phyloP scores from a whole-genome alignment of 2,888 invertebrate species.

The Electrophaes corylata region DNA sequence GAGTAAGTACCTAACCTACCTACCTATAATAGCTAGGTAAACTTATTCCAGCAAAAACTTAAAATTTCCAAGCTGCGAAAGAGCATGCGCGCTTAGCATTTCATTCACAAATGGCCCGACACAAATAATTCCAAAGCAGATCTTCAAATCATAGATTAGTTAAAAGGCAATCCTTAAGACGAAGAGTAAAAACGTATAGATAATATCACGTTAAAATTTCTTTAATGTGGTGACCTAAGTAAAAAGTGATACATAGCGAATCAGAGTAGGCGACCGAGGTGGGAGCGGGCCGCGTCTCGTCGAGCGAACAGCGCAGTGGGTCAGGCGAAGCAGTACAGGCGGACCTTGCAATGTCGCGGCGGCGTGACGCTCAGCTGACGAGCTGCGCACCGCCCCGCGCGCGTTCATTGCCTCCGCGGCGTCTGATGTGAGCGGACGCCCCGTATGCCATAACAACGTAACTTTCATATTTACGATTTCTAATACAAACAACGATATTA shows the following conservation, averaged over 20 bases:
- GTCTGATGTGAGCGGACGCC: slow-evolving; percentile 76
- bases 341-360: slow-evolving; percentile 86
- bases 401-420: slow-evolving; percentile 89
- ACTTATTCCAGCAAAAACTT: too few relatives aligned
- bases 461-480: slow-evolving; percentile 48
- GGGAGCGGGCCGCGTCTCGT: slow-evolving; percentile 37
- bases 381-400: slow-evolving; percentile 77
- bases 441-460: slow-evolving; percentile 56
- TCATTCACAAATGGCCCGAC: slow-evolving; percentile 51
- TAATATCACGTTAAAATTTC: neutral
- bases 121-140: neutral
- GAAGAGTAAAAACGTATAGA: neutral
- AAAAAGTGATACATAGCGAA: slow-evolving; percentile 24
- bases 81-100: slow-evolving; percentile 60
- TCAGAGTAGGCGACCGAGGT: slow-evolving; percentile 25
- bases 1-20: neutral
- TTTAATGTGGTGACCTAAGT: slow-evolving; percentile 4
- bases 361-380: slow-evolving; percentile 84
- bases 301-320: slow-evolving; percentile 67
- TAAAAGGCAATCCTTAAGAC: neutral
- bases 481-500: slow-evolving; percentile 22
- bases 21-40: too few relatives aligned
- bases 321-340: slow-evolving; percentile 76
- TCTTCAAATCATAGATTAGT: neutral
- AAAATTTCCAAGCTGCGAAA: slow-evolving; percentile 38